Evolutionary conservation across 30 jellyfish, hydroid and myxozoan species (phyloP).

Genomic region (Rhopilema esculentum): DNA sequence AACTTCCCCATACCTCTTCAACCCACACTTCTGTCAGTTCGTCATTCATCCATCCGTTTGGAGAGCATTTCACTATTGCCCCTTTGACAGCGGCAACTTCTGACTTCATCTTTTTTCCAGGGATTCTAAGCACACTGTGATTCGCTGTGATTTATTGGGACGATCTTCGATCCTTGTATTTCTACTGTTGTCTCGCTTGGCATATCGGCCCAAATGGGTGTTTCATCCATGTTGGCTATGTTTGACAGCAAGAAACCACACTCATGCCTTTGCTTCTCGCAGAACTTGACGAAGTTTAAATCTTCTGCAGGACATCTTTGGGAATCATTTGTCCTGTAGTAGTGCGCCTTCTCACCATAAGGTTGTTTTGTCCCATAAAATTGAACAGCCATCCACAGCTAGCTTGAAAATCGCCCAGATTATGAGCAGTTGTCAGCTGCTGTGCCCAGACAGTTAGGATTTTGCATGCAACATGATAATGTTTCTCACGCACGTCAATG

Average conservation of each 20-base stretch:
- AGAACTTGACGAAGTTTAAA: slow-evolving; percentile 37
- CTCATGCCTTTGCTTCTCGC: slow-evolving; percentile 37
- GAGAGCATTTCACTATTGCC: slow-evolving; percentile 33
- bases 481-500: slow-evolving; percentile 47
- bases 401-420: slow-evolving; percentile 45
- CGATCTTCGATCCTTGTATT: slow-evolving; percentile 18
- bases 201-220: slow-evolving; percentile 61
- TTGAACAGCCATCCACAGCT: slow-evolving; percentile 68
- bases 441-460: slow-evolving; percentile 55
- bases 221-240: slow-evolving; percentile 57
- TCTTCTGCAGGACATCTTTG: neutral
- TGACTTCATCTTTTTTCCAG: slow-evolving; percentile 24
- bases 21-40: slow-evolving; percentile 19
- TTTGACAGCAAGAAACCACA: slow-evolving; percentile 48
- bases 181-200: slow-evolving; percentile 57
- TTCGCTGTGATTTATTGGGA: slow-evolving; percentile 44
- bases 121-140: slow-evolving; percentile 43
- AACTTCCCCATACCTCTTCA: slow-evolving; percentile 22
- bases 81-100: slow-evolving; percentile 45
- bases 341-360: slow-evolving; percentile 47
- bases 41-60: slow-evolving; percentile 41
- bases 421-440: slow-evolving; percentile 42
- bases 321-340: slow-evolving; percentile 62
- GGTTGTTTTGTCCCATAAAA: slow-evolving; percentile 44
- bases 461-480: slow-evolving; percentile 26